Evolutionary conservation across 2,113 vertebrate species (phyloP).

Genomic region (Nesogale talazaci): DNA sequence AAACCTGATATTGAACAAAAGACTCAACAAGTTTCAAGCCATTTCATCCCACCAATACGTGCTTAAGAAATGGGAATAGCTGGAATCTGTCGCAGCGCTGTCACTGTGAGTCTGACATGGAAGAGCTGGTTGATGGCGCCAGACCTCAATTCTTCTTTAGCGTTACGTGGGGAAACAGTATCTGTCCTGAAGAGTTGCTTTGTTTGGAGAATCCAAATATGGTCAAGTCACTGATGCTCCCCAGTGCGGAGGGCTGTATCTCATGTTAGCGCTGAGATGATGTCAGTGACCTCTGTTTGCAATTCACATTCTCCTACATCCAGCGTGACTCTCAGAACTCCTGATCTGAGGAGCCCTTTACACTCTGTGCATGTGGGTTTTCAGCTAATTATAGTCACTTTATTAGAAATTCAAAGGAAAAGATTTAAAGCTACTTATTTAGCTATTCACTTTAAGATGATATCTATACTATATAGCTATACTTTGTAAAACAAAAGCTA

Average conservation of each 20-base stretch:
- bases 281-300: background rate
- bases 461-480: slow-evolving; percentile 30
- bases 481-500: slow-evolving; percentile 31
- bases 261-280: background rate
- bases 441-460: slow-evolving; percentile 25
- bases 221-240: slow-evolving; percentile 16
- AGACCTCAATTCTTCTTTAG: background rate
- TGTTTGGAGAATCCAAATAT: background rate
- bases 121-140: background rate
- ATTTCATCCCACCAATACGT: background rate
- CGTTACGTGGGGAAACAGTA: background rate
- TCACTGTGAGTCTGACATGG: background rate
- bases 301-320: background rate
- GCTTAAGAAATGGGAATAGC: slow-evolving; percentile 4
- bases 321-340: background rate
- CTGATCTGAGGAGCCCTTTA: slow-evolving; percentile 10
- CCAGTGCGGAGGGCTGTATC: background rate
- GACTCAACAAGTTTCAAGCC: background rate
- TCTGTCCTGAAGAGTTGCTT: background rate
- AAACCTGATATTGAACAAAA: slow-evolving; percentile 8
- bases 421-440: background rate
- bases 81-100: background rate
- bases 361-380: background rate
- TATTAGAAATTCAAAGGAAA: background rate
- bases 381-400: background rate